Conservation (phyloP, 2,888 invertebrate genomes). For the Synergus itoensis region DNA sequence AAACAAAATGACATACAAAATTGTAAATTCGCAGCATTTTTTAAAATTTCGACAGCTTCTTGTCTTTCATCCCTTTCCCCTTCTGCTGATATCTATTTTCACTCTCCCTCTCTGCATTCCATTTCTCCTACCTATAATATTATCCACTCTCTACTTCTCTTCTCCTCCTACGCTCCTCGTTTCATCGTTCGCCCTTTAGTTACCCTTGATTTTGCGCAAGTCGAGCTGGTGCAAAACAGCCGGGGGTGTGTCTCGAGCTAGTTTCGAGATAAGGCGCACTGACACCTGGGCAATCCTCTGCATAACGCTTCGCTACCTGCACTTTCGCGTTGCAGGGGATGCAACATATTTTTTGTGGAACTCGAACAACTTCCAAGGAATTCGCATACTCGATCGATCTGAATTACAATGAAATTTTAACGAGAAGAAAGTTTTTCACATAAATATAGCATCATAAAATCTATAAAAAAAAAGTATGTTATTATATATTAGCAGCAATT, state of each 20-base stretch:
- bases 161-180: slow-evolving; percentile 34
- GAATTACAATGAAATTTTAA: too few species aligned
- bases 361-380: slow-evolving; percentile 44
- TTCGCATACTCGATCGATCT: too few species aligned
- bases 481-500: too few species aligned
- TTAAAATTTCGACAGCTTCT: neutral
- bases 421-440: too few species aligned
- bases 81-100: slow-evolving; percentile 36
- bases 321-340: neutral
- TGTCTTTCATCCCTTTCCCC: slow-evolving; percentile 43
- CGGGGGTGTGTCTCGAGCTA: slow-evolving; percentile 40
- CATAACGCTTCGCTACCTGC: slow-evolving; percentile 17
- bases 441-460: too few species aligned
- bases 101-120: slow-evolving; percentile 38
- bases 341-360: neutral
- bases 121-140: slow-evolving; percentile 9
- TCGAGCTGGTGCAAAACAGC: slow-evolving; percentile 17
- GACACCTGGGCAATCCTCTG: slow-evolving; percentile 1
- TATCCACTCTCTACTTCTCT: slow-evolving; percentile 32
- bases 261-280: slow-evolving; percentile 32
- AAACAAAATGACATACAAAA: neutral
- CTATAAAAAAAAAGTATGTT: too few species aligned
- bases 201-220: slow-evolving; percentile 37
- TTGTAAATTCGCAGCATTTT: neutral
- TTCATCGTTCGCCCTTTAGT: slow-evolving; percentile 18